Evolutionary conservation across 2,888 invertebrate species (phyloP).

Genomic region (Epinotia nisella): DNA sequence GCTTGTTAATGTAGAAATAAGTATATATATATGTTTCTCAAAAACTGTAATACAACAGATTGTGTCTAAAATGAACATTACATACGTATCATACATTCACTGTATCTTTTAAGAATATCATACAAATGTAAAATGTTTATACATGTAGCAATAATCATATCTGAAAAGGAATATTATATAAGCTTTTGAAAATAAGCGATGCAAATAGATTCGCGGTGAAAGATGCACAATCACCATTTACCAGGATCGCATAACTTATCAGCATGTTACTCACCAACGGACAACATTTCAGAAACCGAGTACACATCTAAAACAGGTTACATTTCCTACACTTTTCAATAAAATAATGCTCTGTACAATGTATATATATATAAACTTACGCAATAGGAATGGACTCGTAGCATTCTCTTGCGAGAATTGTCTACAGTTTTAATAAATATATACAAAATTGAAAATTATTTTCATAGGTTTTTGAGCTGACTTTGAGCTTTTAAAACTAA

Average conservation of each 20-base stretch:
- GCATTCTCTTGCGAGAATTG: conserved; percentile 40
- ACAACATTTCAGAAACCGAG: conserved; percentile 3
- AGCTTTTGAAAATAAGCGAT: not conserved
- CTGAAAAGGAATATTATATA: not conserved
- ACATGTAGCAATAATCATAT: not conserved
- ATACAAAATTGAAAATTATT: conserved; percentile 61
- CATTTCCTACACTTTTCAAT: conserved; percentile 44
- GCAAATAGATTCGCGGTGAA: conserved; percentile 4
- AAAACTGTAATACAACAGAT: conserved; percentile 21
- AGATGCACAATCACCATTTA: conserved; percentile 6
- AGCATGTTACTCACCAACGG: not conserved
- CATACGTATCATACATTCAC: not conserved
- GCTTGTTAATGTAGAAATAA: conserved; percentile 5
- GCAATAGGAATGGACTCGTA: conserved; percentile 53
- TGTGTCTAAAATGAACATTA: not conserved
- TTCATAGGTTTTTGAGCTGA: conserved; percentile 75
- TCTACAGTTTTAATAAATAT: conserved; percentile 59
- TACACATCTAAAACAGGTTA: conserved; percentile 15
- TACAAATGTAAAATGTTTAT: no score
- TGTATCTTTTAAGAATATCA: not conserved
- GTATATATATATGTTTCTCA: conserved; percentile 21
- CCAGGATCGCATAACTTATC: conserved; percentile 13
- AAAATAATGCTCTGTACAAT: conserved; percentile 61
- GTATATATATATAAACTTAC: conserved; percentile 55
- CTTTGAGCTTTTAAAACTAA: conserved; percentile 83